These are phyloP conservation scores for Sarcophaga caerulescens DNA, from an alignment of 2,888 invertebrate species.

Conservation along the genomic window DNA sequence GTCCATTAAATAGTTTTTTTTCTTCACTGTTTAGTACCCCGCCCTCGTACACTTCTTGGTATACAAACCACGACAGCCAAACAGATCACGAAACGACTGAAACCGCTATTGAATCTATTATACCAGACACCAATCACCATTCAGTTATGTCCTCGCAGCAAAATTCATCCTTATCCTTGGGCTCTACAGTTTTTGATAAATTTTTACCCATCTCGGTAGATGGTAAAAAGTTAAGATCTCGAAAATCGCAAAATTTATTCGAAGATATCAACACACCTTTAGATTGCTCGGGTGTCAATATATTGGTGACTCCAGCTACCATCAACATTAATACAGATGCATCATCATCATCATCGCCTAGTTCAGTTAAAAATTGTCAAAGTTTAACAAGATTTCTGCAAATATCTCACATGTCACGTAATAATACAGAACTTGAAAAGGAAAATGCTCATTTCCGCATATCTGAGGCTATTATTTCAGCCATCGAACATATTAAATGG, in stretches of 20 bases:
- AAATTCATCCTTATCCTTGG: conserved; percentile 41
- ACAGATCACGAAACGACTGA: conserved; percentile 46
- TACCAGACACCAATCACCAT: conserved; percentile 41
- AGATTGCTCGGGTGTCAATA: conserved; percentile 66
- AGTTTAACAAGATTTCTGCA: conserved; percentile 88
- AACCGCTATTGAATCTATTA: conserved; percentile 61
- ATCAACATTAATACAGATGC: conserved; percentile 2
- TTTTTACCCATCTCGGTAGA: conserved; percentile 75
- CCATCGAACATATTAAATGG: conserved; percentile 88
- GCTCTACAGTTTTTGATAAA: conserved; percentile 75
- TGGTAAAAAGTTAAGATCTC: conserved; percentile 77
- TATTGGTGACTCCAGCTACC: not conserved
- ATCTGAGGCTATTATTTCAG: conserved; percentile 91
- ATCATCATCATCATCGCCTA: conserved; percentile 39
- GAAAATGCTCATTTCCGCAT: conserved; percentile 94
- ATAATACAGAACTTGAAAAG: conserved; percentile 89
- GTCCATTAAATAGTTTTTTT: conserved; percentile 75
- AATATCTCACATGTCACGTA: conserved; percentile 86
- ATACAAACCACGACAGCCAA: conserved; percentile 36
- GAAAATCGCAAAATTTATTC: conserved; percentile 75
- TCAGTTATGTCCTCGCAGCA: conserved; percentile 40
- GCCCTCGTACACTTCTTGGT: conserved; percentile 76
- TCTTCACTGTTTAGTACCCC: conserved; percentile 76
- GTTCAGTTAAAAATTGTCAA: conserved; percentile 82
- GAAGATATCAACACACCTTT: conserved; percentile 76